Base-by-base conservation (phyloP, 2,797 vertebrate genomes). In the Takifugu rubripes region DNA sequence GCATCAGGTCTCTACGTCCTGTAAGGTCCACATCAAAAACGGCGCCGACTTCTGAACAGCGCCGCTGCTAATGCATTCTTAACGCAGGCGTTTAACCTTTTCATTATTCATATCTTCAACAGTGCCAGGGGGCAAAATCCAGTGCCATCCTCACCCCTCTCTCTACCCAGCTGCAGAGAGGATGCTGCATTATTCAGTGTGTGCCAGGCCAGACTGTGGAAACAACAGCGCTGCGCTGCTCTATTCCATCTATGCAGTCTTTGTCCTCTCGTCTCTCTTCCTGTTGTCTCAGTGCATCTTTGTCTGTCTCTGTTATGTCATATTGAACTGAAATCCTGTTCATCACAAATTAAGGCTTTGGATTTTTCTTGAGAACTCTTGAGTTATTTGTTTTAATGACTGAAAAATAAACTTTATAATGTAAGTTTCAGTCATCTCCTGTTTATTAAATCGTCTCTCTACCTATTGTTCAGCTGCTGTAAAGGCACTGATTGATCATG, bases 101-200 rank as follows among this genome's bases (percentile, higher is more conserved):
- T 51, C 84, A 90, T 90, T 87, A 91, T 91, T 89, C 79, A 91
- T 83, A 70, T 69, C 65, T 79, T 72, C 74, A 86, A 87, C 86
- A 83, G 88, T 77, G 83, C 85, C 81, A 86, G 80, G 74, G 87
- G 87, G 84, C 78, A 84, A 75, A 81, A 80, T 82, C 80, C 84
- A 74, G 77, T 77, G 77, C 77, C 83, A 65, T 68, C 66, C 70
- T 83, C 50, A 52, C 76, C 75, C 79, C 63, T 80, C 81, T 83
- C 86, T 89, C 79, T 82, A 76, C 79, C 81, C 83, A 59, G 72
- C 77, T 88, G 74, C 73, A 85, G 70, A 79, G 74, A 72, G 64
- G 25, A 43, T 67, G 70, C 84, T 90, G 68, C 78, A 90, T 91
- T 88, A 91, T 89, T 91, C 85, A 90, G 69, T 49, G 59, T 10